Percentiles rank a stretch among this genome's conserved stretches.
Conservation (phyloP, 1,140 invertebrate genomes). For the Pomacea maculata region DNA sequence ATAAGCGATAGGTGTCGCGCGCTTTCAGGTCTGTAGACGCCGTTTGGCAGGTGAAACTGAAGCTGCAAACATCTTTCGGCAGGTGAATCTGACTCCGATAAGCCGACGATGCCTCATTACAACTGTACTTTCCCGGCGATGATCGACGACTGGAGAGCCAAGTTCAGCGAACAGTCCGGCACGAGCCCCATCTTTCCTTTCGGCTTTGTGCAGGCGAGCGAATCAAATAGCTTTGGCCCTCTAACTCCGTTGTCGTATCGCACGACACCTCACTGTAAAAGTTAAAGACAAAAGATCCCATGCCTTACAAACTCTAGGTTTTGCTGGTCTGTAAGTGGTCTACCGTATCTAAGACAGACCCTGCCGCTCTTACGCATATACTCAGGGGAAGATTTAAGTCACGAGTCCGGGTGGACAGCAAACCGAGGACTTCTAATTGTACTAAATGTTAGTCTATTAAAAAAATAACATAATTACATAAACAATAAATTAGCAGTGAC, state of each 20-base stretch:
- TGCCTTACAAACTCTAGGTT: too few relatives aligned
- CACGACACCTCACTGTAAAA: neutral
- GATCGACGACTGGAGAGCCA: slow-evolving; percentile 49
- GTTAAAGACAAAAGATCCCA: too few relatives aligned
- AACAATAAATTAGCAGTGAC: neutral
- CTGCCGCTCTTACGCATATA: too few relatives aligned
- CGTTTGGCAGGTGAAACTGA: neutral
- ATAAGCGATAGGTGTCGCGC: neutral
- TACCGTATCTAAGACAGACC: too few relatives aligned
- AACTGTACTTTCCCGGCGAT: slow-evolving; percentile 52
- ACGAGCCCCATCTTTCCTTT: slow-evolving; percentile 46
- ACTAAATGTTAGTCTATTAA: too few relatives aligned
- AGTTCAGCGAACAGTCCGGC: slow-evolving; percentile 32
- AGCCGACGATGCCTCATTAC: slow-evolving; percentile 33
- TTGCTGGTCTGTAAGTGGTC: too few relatives aligned
- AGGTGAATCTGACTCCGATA: slow-evolving; percentile 29
- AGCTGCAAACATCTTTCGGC: neutral
- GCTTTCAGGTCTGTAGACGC: neutral
- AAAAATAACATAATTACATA: neutral
- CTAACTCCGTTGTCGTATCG: neutral
- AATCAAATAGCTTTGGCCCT: too few relatives aligned
- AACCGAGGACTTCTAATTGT: too few relatives aligned
- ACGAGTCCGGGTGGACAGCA: too few relatives aligned
- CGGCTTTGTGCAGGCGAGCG: slow-evolving; percentile 54
- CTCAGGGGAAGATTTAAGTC: too few relatives aligned